Evolutionary conservation across 2,113 vertebrate species (phyloP).

Genomic region (Diphyllodes magnificus): DNA sequence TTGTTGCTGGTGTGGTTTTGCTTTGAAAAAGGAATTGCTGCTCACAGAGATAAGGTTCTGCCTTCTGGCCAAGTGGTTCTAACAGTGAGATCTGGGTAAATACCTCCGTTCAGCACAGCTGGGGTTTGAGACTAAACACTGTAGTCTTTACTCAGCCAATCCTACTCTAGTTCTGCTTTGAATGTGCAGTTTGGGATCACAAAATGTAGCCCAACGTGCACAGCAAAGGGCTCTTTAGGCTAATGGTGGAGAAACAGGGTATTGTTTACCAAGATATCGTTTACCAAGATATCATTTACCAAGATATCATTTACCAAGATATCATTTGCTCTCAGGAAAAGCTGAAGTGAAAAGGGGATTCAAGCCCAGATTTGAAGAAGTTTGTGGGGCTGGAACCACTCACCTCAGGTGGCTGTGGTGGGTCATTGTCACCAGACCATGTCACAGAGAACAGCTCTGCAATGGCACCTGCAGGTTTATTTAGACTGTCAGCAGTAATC

Average conservation of each 20-base stretch:
- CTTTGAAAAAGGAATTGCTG: neutral
- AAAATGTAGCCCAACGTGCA: neutral
- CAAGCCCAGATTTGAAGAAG: neutral
- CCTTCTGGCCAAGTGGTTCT: neutral
- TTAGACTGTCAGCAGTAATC: neutral
- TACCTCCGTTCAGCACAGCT: neutral
- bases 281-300: neutral
- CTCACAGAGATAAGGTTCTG: conserved; percentile 27
- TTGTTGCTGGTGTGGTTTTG: neutral
- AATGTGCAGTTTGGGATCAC: neutral
- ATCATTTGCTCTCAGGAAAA: neutral
- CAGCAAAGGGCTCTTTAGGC: neutral
- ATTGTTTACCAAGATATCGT: neutral
- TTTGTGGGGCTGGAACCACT: neutral
- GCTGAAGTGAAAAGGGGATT: neutral
- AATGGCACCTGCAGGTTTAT: neutral
- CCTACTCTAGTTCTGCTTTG: neutral
- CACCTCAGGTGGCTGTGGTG: neutral
- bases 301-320: neutral
- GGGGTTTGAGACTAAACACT: neutral
- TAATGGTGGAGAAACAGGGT: neutral
- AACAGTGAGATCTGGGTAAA: conserved; percentile 6
- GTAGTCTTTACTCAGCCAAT: neutral
- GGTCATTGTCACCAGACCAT: neutral
- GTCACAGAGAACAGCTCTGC: neutral